Conservation (phyloP, 2,888 invertebrate species). For the Drosophila anomelani region DNA sequence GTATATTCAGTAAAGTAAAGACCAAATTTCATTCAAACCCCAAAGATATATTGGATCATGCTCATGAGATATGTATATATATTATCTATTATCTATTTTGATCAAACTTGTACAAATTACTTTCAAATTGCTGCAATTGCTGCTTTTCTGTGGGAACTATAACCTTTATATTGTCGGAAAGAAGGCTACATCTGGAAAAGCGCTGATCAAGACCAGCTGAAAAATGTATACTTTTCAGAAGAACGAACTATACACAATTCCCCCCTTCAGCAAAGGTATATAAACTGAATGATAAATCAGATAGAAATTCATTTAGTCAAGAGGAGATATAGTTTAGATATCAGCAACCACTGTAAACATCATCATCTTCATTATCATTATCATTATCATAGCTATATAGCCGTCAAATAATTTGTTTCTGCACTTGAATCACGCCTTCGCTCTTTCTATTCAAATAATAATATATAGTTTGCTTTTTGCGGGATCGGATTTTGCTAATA, state of each 20-base stretch:
- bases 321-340: neutral
- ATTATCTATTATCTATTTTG: neutral
- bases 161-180: too few relatives aligned
- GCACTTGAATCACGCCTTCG: slow-evolving; percentile 32
- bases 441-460: slow-evolving; percentile 28
- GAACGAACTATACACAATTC: neutral
- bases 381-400: neutral
- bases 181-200: neutral
- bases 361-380: too few relatives aligned
- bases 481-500: slow-evolving; percentile 83
- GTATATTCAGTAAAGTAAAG: neutral
- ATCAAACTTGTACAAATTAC: slow-evolving; percentile 6
- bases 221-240: neutral
- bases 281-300: neutral
- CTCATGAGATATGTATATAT: neutral
- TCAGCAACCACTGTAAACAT: too few relatives aligned
- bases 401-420: slow-evolving; percentile 2
- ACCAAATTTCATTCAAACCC: neutral
- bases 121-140: too few relatives aligned
- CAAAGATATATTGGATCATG: neutral
- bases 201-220: neutral
- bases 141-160: too few relatives aligned
- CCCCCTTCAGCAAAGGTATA: slow-evolving; percentile 3
- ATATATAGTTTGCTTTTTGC: slow-evolving; percentile 79
- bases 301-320: neutral